Base-by-base conservation (phyloP, 2,113 vertebrate species). In the Vidua chalybeata region DNA sequence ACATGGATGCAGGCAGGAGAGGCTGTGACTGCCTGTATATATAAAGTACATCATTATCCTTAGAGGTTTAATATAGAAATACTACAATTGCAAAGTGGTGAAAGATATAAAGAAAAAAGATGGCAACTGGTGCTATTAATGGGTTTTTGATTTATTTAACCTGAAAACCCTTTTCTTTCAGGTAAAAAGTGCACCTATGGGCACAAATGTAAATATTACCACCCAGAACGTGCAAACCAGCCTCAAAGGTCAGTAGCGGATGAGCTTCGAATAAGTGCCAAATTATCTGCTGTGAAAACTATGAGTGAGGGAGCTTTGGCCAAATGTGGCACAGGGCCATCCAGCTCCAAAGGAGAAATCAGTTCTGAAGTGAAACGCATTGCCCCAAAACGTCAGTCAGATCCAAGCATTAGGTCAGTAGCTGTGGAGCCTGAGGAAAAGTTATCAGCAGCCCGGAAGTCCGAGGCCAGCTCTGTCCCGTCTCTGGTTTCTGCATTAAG, bases 141-240 rank as follows among this genome's bases (percentile, higher is more conserved):
- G 23, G 31, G 15, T 19, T 48, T 87, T 86, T 86, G 9, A 43
- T 59, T 62, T 95, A 71, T 93, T 95, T 97, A 96, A 96, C 52
- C 11, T 52, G 45, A 59, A 85, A 82, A 41, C 24, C 43, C 92
- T 96, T 82, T 95, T 96, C 95, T 97, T 97, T 94, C 97, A 99
- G 99, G 99, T 93, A 99, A 99, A 98, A 99, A 99, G 98, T 99
- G 99, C 97, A 99, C 99, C 75, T 99, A 99, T 89, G 99, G 99
- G 96, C 99, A 99, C 97, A 99, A 99, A 98, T 99, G 99, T 98
- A 99, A 99, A 98, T 99, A 99, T 98, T 99, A 99, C 97, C 99
- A 99, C 93, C 99, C 99, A 28, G 99, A 99, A 97, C 98, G 99
- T 84, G 99, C 99, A 92, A 99, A 99, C 97, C 99, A 99, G 96